phyloP scores from a whole-genome alignment of 2,888 invertebrate genomes.

The Coenonympha glycerion region DNA sequence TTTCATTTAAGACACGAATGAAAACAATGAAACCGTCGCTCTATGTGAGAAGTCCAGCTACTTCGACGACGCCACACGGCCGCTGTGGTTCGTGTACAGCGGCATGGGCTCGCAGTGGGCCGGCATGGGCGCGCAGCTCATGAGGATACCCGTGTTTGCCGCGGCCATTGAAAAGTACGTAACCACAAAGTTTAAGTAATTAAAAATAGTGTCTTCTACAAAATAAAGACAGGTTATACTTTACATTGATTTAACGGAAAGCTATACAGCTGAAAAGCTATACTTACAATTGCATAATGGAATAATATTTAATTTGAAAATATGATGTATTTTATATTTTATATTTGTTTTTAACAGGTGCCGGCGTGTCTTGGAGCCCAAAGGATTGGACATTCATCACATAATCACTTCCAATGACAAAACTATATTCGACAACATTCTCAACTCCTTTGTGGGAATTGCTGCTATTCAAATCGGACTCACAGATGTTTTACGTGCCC shows the following conservation, averaged over 20 bases:
- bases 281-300: too few relatives aligned
- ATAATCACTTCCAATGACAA: constrained; percentile 79
- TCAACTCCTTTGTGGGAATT: constrained; percentile 84
- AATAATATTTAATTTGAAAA: too few relatives aligned
- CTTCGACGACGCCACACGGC: constrained; percentile 50
- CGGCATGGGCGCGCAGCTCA: constrained; percentile 79
- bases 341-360: constrained; percentile 57
- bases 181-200: too few relatives aligned
- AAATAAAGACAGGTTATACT: too few relatives aligned
- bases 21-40: constrained; percentile 39
- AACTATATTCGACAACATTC: constrained; percentile 71
- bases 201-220: too few relatives aligned
- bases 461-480: constrained; percentile 81
- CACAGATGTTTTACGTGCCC: constrained; percentile 57
- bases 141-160: constrained; percentile 78
- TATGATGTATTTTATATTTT: background rate
- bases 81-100: constrained; percentile 82
- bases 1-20: constrained; percentile 37
- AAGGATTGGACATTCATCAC: constrained; percentile 79
- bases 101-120: constrained; percentile 85
- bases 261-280: too few relatives aligned
- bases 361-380: constrained; percentile 62
- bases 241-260: too few relatives aligned
- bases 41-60: constrained; percentile 42
- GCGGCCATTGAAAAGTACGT: constrained; percentile 64